Percentiles rank a stretch among this genome's conserved stretches.
Conservation (phyloP, 64 coral and sea anemone species). For the Stylophora pistillata region DNA sequence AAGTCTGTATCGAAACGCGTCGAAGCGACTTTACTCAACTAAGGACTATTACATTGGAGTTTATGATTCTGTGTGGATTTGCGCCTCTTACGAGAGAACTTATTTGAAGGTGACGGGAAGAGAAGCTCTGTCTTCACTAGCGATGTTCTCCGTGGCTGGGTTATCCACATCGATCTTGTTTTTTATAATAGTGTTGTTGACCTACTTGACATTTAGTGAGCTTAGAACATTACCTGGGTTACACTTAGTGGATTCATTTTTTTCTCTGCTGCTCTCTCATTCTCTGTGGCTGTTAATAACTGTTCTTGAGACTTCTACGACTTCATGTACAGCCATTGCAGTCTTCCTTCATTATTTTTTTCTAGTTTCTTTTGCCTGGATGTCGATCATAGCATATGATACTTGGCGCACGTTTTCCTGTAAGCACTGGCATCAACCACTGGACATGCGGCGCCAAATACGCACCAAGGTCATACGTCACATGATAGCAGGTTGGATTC, state of each 20-base stretch:
- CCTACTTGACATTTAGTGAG: slow-evolving; percentile 31
- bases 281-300: slow-evolving; percentile 10
- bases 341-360: slow-evolving; percentile 43
- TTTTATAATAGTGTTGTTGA: slow-evolving; percentile 2
- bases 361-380: slow-evolving; percentile 57
- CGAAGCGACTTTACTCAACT: not conserved
- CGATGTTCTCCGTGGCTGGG: not conserved
- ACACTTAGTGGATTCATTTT: slow-evolving; percentile 18
- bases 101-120: not conserved
- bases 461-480: not conserved
- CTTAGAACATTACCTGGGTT: slow-evolving; percentile 46
- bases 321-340: slow-evolving; percentile 28
- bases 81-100: not conserved
- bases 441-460: not conserved
- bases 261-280: slow-evolving; percentile 9
- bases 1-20: not conserved
- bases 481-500: slow-evolving; percentile 47
- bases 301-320: not conserved
- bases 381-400: slow-evolving; percentile 44
- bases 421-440: not conserved
- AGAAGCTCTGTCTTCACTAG: not conserved
- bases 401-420: slow-evolving; percentile 50
- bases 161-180: not conserved
- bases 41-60: not conserved
- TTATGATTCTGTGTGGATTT: not conserved